Percentiles rank a stretch among this genome's conserved stretches.
Evolutionary conservation across 2,797 vertebrate species (phyloP).

Genomic region (Ctenosaura bakeri): DNA sequence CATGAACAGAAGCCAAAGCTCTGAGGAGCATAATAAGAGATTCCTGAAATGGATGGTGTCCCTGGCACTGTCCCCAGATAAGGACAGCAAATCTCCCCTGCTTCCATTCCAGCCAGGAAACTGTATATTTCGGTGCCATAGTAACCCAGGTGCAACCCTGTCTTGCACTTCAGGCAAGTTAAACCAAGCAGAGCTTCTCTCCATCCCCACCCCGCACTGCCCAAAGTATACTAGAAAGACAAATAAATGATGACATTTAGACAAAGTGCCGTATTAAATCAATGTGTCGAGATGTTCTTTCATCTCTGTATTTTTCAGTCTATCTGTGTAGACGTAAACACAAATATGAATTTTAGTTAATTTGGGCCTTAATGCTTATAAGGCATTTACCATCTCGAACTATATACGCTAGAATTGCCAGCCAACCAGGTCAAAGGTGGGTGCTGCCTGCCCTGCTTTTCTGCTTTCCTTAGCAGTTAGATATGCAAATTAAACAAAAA

Average conservation of each 20-base stretch:
- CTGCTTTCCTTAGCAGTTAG: neutral
- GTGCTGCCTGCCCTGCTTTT: neutral
- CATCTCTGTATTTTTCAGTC: neutral
- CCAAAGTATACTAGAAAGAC: conserved; percentile 17
- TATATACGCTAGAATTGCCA: neutral
- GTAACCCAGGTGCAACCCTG: conserved; percentile 15
- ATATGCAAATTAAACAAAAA: neutral
- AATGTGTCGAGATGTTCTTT: neutral
- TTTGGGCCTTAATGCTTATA: conserved; percentile 10
- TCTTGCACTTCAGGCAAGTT: conserved; percentile 10
- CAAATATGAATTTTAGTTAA: neutral
- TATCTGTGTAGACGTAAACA: neutral
- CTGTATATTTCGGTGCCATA: neutral
- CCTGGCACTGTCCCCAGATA: conserved; percentile 27
- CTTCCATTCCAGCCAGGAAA: conserved; percentile 21
- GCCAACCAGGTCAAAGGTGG: too few species aligned
- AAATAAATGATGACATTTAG: neutral
- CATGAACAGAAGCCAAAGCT: conserved; percentile 13
- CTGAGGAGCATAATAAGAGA: conserved; percentile 15
- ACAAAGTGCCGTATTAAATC: conserved; percentile 43
- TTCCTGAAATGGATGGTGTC: conserved; percentile 19
- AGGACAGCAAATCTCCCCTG: conserved; percentile 16
- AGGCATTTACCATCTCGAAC: neutral
- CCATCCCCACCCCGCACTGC: too few species aligned
- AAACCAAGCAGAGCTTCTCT: conserved; percentile 6